Base-by-base conservation (phyloP, 2,797 vertebrate species). In the Xenopus petersii region DNA sequence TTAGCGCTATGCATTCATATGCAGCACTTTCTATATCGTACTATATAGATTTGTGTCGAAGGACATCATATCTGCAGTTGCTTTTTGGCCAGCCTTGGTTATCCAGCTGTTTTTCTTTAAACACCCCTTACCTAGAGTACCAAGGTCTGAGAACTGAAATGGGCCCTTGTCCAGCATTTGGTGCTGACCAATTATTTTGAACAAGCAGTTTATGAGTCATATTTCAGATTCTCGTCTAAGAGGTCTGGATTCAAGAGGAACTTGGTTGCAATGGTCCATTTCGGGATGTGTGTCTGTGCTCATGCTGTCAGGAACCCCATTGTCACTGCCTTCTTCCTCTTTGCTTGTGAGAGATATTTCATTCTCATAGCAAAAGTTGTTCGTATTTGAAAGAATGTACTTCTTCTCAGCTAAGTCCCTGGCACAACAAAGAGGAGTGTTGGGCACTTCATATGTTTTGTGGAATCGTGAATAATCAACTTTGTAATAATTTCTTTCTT, bases 391-490 rank as follows among this genome's bases (percentile, higher is more conserved):
- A 59, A 96, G 92, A 47, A 95, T 95, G 79, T 93, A 98, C 73
- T 98, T 98, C 89, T 97, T 98, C 86, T 98, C 95, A 0, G 94
- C 97, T n/a, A 99, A 92, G 87, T 98, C 95, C 83, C 97, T 92
- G 80, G 98, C 96, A 54, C 97, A 97, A 81, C 96, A 99, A 74
- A 95, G 88, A 0, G 97, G 98, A 0, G 98, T 99, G 89, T 94
- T 96, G 79, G 93, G 93, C 77, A 98, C 98, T 88, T 98, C 96
- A 0, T 99, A 98, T 0, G 96, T 99, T 90, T 97, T 98, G 87
- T 99, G 95, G 89, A 99, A 99, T 82, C 94, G 91, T 0, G 97
- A 98, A 69, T 99, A 99, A 94, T 99, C 98, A 86, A 99, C 98
- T 81, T 98, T 97, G 90, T 99, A 99, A 88, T 96, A 97, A 86